Conservation (phyloP, 2,888 invertebrate species). For the Melipona bicolor region DNA sequence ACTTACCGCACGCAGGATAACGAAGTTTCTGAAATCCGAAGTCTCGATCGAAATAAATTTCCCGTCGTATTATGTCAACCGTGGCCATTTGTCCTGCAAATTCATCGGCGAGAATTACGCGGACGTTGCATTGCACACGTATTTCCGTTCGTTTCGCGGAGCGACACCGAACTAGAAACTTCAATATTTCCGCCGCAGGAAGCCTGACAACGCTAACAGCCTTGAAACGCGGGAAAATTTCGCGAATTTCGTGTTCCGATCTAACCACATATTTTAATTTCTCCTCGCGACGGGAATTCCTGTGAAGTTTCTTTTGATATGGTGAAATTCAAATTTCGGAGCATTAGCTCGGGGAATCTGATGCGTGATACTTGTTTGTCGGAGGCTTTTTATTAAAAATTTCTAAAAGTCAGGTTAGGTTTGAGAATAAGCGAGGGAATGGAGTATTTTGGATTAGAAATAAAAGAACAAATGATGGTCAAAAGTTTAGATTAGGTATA, state of each 20-base stretch:
- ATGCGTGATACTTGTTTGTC: too few relatives aligned
- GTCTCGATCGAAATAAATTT: conserved; percentile 20
- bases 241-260: not conserved
- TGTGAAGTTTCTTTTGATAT: not conserved
- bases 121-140: conserved; percentile 26
- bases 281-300: not conserved
- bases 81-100: not conserved
- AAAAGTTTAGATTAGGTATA: too few relatives aligned
- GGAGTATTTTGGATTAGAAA: not conserved
- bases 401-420: not conserved
- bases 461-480: too few relatives aligned
- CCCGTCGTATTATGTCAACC: not conserved
- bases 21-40: not conserved
- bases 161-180: conserved; percentile 2
- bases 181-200: not conserved
- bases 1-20: not conserved
- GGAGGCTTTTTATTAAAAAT: too few relatives aligned
- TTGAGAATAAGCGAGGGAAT: not conserved
- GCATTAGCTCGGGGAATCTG: not conserved
- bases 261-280: conserved; percentile 11
- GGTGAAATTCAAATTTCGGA: not conserved
- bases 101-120: conserved; percentile 19
- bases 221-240: conserved; percentile 32
- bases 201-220: conserved; percentile 26
- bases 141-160: conserved; percentile 17